Evolutionary conservation across 2,113 vertebrate genomes (phyloP), one percentile per base, ranked within the genome.

Genomic region (Genyomyrus donnyi): DNA sequence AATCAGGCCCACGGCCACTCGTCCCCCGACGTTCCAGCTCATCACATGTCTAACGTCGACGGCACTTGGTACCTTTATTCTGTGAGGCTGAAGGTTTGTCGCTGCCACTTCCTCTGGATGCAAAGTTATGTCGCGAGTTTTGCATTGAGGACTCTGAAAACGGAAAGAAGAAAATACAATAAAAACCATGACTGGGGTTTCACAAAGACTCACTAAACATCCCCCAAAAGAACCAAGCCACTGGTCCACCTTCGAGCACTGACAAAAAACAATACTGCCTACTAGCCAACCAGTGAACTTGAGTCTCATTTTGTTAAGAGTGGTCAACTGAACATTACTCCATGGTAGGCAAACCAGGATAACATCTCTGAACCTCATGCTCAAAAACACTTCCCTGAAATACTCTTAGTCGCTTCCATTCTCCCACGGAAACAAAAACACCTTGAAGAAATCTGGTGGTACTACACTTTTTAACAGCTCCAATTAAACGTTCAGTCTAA

Each of bases 91-190:
- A 93, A 74, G 93, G 95, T 95, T 98, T 99, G 92, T 99, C 98
- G 92, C 91, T 94, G 92, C 89, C 93, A 92, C 94, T 95, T 94
- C 97, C 96, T 96, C 98, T 96, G 90, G 97, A 95, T 91, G 96
- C 95, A 96, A 97, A 98, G 93, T 96, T 97, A 93, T 97, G 96
- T 95, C 98, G 97, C 93, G 97, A 97, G 94, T 99, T 98, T 94
- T 98, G 98, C 94, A 97, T 95, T 92, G 96, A 94, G 94, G 94
- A 96, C 93, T 96, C 96, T 96, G 92, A 2, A 92, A 70, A 90
- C 8, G 93, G 90, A 92, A 58, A 94, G 70, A 94, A 87, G 52
- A 74, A 91, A 35, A 88, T 53, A 80, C 6, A 62, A 46, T 45
- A 85, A 52, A 85, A 80, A 27, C 70, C 52, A 45, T 93, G 92